Conservation (phyloP, 2,113 vertebrate species). For the Ceyx margarethae region DNA sequence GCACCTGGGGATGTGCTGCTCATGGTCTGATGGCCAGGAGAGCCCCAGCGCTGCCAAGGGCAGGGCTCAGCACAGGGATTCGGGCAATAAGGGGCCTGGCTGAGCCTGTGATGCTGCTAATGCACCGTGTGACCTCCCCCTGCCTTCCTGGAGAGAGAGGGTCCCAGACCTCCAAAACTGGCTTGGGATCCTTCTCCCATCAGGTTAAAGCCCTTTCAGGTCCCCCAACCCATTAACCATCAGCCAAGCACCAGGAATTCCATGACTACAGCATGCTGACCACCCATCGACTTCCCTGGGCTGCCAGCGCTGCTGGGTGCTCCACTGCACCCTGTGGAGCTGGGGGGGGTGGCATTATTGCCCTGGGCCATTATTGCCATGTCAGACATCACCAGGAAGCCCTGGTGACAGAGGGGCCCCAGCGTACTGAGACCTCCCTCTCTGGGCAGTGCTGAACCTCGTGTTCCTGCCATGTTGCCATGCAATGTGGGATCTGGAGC, state of each 20-base stretch:
- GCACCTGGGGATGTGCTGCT: not conserved
- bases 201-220: not conserved
- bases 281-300: rapidly evolving
- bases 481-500: not conserved
- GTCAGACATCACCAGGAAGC: not conserved
- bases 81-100: not conserved
- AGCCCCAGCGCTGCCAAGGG: not conserved
- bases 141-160: not conserved
- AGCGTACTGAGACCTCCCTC: not conserved
- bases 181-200: not conserved
- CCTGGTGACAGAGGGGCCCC: not conserved
- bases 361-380: not conserved
- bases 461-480: not conserved
- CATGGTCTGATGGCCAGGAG: rapidly evolving
- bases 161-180: not conserved
- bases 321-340: not conserved
- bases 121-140: not conserved
- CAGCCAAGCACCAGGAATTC: not conserved
- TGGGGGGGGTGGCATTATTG: not conserved
- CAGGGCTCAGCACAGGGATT: not conserved
- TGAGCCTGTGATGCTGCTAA: not conserved
- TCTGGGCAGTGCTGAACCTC: not conserved
- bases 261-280: rapidly evolving
- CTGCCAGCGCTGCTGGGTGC: not conserved
- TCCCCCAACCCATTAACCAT: not conserved